Conservation (phyloP, 2,888 invertebrate genomes). For the Tridacna gigas region DNA sequence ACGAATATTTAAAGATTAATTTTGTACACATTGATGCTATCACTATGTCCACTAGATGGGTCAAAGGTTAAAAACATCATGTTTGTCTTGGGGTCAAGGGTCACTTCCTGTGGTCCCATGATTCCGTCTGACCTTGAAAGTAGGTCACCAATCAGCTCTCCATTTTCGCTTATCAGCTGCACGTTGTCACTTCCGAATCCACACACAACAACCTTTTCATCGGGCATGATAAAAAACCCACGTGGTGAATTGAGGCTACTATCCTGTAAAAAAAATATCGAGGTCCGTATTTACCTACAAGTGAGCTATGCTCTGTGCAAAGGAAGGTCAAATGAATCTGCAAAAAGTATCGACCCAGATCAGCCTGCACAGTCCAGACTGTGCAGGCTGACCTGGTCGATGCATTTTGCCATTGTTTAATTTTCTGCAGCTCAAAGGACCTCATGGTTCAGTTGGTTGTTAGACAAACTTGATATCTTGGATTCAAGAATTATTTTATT, state of each 20-base stretch:
- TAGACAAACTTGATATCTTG: too few relatives aligned
- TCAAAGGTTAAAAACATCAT: conserved; percentile 65
- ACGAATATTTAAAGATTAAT: neutral
- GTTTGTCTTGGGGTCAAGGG: conserved; percentile 51
- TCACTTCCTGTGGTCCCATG: conserved; percentile 67
- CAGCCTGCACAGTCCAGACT: too few relatives aligned
- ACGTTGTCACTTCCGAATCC: conserved; percentile 71
- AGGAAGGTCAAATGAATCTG: too few relatives aligned
- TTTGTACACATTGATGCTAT: conserved; percentile 51
- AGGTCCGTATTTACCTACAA: too few relatives aligned
- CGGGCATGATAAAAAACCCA: conserved; percentile 57
- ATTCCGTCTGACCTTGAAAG: conserved; percentile 61
- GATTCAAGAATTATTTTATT: too few relatives aligned
- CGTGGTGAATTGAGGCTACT: conserved; percentile 65
- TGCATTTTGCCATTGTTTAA: too few relatives aligned
- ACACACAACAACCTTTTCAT: conserved; percentile 59
- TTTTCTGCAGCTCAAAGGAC: too few relatives aligned
- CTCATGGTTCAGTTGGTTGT: too few relatives aligned
- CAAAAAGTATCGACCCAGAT: too few relatives aligned
- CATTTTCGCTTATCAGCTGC: conserved; percentile 60
- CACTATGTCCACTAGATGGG: conserved; percentile 67
- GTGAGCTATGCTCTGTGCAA: too few relatives aligned
- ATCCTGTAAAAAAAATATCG: conserved; percentile 38
- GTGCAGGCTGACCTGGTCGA: too few relatives aligned
- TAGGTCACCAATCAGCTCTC: conserved; percentile 56